Conservation (phyloP, 2,113 vertebrate genomes). For the Zootoca vivipara region DNA sequence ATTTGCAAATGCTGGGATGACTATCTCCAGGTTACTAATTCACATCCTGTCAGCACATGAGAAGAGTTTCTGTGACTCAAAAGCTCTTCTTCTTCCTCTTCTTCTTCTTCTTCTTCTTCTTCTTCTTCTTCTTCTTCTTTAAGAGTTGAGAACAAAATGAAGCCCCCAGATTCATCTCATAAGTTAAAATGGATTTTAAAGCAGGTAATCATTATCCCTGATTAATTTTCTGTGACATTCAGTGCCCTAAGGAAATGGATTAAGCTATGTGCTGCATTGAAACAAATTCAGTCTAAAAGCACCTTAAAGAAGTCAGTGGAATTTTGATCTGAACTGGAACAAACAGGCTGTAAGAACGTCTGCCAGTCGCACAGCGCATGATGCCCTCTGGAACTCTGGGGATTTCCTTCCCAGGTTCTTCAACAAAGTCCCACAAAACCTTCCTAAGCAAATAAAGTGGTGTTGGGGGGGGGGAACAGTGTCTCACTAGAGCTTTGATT, state of each 20-base stretch:
- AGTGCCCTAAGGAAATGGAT: neutral
- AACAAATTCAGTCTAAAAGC: neutral
- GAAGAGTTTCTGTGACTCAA: neutral
- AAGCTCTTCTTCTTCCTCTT: neutral
- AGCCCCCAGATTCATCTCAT: neutral
- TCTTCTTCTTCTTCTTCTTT: neutral
- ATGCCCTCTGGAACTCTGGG: neutral
- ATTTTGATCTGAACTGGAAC: slow-evolving; percentile 4
- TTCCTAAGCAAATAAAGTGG: neutral
- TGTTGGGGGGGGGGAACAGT: neutral
- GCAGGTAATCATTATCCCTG: neutral
- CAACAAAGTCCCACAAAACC: neutral
- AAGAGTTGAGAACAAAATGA: rapidly evolving
- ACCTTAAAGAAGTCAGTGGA: neutral
- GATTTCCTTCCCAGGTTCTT: neutral
- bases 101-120: neutral
- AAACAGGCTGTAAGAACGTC: neutral
- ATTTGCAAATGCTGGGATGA: neutral
- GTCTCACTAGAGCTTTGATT: too few relatives aligned
- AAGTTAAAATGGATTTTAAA: neutral
- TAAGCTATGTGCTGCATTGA: neutral
- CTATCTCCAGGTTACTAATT: neutral
- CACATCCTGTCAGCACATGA: neutral
- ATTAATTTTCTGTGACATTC: neutral
- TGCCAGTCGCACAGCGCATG: neutral